phyloP scores from a whole-genome alignment of 2,888 invertebrate species.

The Lottia gigantea region DNA sequence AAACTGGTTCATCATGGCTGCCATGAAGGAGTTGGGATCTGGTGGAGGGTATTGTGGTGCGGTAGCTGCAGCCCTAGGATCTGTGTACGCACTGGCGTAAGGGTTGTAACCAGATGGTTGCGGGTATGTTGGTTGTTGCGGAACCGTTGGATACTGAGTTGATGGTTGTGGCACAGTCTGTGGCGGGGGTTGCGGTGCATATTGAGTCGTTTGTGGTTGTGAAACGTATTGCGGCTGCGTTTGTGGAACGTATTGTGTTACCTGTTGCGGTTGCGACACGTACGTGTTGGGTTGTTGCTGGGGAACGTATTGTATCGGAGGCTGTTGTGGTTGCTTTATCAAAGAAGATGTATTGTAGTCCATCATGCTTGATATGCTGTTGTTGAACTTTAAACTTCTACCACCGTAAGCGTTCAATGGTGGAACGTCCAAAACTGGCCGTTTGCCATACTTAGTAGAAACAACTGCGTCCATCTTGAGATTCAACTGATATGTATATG shows the following conservation, averaged over 20 bases:
- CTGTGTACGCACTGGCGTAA: background rate
- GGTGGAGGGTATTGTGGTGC: background rate
- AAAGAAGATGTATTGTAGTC: background rate
- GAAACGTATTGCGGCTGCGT: slow-evolving; percentile 14
- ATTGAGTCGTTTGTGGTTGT: slow-evolving; percentile 2
- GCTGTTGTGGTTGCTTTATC: background rate
- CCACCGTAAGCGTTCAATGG: slow-evolving; percentile 25
- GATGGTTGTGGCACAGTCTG: slow-evolving; percentile 6
- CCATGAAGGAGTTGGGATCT: background rate
- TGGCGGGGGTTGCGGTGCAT: slow-evolving; percentile 11
- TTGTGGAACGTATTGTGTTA: background rate
- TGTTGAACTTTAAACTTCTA: background rate
- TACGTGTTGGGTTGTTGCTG: slow-evolving; percentile 17
- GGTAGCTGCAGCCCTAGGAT: background rate
- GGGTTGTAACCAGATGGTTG: background rate
- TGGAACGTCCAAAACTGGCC: slow-evolving; percentile 36
- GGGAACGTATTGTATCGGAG: background rate
- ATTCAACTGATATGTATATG: too few species aligned
- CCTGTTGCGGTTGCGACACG: background rate
- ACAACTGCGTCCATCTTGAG: slow-evolving; percentile 36
- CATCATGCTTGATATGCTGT: background rate
- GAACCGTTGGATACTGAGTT: background rate
- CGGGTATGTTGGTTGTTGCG: background rate
- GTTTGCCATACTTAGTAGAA: slow-evolving; percentile 32
- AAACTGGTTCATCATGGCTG: background rate